Conservation (phyloP, 92 coral and sea anemone species). For the Epizoanthus fatuus region DNA sequence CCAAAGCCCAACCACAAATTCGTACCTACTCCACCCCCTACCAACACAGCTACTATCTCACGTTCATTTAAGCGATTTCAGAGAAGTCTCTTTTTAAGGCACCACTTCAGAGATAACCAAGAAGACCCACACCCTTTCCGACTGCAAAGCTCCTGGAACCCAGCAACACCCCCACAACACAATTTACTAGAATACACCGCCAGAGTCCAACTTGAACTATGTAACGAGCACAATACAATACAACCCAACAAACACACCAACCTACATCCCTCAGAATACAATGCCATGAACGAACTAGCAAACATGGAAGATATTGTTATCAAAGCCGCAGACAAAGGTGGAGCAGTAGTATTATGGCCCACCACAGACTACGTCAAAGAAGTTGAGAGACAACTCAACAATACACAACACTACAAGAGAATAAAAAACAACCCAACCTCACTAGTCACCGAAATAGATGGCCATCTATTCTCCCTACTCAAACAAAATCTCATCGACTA, state of each 20-base stretch:
- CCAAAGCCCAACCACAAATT: too few species aligned
- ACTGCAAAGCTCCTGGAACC: slow-evolving; percentile 2
- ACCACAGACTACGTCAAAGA: slow-evolving; percentile 3
- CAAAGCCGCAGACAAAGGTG: slow-evolving; percentile 35
- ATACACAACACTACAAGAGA: too few species aligned
- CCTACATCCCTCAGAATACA: background rate
- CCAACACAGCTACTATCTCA: too few species aligned
- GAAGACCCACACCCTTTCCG: background rate
- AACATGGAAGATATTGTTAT: background rate
- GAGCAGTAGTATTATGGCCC: slow-evolving; percentile 21
- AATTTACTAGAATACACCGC: background rate
- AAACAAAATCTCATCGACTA: too few species aligned
- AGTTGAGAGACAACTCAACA: too few species aligned
- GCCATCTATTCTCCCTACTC: too few species aligned
- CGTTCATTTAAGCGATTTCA: too few species aligned
- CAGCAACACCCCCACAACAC: background rate
- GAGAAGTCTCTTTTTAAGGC: background rate
- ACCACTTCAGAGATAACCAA: background rate
- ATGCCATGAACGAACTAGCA: background rate
- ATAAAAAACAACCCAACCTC: too few species aligned
- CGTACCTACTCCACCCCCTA: background rate
- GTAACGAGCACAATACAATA: background rate
- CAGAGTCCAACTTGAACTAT: background rate
- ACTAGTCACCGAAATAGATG: too few species aligned
- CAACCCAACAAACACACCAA: too few species aligned